These are phyloP conservation scores for Hippopotamyrus pictus DNA, from an alignment of 2,797 vertebrate species.

Conservation along the genomic window DNA sequence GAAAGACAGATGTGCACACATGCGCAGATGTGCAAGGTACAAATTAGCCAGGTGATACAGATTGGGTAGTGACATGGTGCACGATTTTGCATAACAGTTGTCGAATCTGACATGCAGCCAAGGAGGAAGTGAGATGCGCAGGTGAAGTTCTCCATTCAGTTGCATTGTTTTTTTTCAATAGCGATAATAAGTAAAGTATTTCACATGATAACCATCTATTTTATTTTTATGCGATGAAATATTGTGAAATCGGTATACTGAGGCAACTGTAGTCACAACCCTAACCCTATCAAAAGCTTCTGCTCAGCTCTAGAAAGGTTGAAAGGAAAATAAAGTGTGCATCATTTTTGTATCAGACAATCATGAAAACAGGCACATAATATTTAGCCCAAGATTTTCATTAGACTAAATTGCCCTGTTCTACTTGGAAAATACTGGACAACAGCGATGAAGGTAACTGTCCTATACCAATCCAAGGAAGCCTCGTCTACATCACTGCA, in stretches of 20 bases:
- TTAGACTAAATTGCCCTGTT: background rate
- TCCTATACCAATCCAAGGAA: background rate
- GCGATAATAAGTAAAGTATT: background rate
- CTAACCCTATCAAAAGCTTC: background rate
- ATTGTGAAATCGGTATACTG: background rate
- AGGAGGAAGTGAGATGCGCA: background rate
- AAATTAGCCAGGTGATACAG: background rate
- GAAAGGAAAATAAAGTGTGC: background rate
- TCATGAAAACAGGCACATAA: background rate
- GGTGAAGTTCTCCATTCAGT: background rate
- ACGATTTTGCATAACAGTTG: background rate
- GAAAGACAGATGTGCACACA: background rate
- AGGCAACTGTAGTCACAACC: background rate
- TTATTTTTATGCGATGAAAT: background rate
- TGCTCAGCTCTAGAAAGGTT: background rate
- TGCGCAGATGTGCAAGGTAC: background rate
- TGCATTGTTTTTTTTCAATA: background rate
- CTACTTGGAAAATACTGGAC: background rate
- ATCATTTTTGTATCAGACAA: background rate
- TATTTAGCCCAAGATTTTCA: background rate
- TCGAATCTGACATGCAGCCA: background rate
- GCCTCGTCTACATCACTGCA: background rate
- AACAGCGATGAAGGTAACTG: background rate
- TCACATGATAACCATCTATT: background rate
- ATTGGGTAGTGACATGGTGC: background rate